Evolutionary conservation across 1,140 invertebrate species (phyloP), one percentile per base, ranked within the genome.

Genomic region (Heliconius melpomene): DNA sequence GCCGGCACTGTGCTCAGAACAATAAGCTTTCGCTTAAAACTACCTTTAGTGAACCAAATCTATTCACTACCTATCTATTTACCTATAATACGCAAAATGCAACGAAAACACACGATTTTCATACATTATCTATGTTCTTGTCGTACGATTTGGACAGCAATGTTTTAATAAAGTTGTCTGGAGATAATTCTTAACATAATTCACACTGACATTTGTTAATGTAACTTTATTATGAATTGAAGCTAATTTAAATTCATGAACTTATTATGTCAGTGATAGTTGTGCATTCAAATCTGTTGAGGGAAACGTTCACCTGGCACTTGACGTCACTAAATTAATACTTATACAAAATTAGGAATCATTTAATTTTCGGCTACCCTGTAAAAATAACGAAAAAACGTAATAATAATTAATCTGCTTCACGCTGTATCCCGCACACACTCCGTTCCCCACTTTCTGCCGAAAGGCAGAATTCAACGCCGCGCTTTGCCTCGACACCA

Each of bases 1-100:
- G 83, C 75, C 79, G 82, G 79, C 85, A 86, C 82, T 85, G 83
- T 85, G 72, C 57, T 20, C 46, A 71, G 71, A 84, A 86, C 85
- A 86, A 86, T 85, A 72, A 66, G 75, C 82, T 81, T 83, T 81
- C 80, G 83, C 72, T 81, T 66, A 82, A 52, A 46, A 38, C 72
- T 50, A 40, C 38, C 78, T 79, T 82, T 76, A 66, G 54, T 74
- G 73, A 75, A 74, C 74, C 76, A 54, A 83, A 74, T 82, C 38
- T 82, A 79, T 82, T 82, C 72, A 82, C 0, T 29, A 32, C 29
- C 29, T 3, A 73, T 81, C 29, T 3, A 73, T 78, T 78, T 81
- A 81, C 80, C 76, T 78, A 72, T 75, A 60, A 60, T 78, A 75
- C 66, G 50, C 80, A 75, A 78, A 81, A 81, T 78, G 29, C 38